Evolutionary conservation across 2,113 vertebrate genomes (phyloP), one percentile per base, ranked within the genome.

Genomic region (Boleophthalmus pectinirostris): DNA sequence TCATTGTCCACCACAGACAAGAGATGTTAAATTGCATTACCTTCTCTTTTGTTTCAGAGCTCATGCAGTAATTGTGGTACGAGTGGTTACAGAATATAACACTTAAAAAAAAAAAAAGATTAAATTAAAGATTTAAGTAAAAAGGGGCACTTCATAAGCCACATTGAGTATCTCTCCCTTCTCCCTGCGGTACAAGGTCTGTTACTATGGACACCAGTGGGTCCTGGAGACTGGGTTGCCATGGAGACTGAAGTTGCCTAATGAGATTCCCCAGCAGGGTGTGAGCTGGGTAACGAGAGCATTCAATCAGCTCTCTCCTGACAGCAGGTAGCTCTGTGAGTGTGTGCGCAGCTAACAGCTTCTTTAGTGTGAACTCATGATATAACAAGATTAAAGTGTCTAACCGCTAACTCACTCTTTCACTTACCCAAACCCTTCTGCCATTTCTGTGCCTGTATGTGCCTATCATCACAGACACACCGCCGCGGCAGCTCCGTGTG

Each of bases 211-310:
- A 64, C 88, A 92, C 88, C 78, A 77, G 75, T 67, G 43, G 80
- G 78, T 78, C 70, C 69, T 66, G 67, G 82, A 90, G 77, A 89
- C 83, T 72, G 77, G 82, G 90, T 93, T 89, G 81, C 88, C 82
- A 91, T 91, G 86, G 89, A 21, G 46, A 94, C 87, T 57, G 21
- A 73, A 77, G 71, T 81, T 84, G 25, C 75, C 82, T 89, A 91
- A 92, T 92, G 91, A 92, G 83, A 90, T 86, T 83, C 74, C 87
- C 84, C 87, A 88, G 88, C 84, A 91, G 87, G 82, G 77, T 85
- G 88, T 85, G 79, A 70, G 79, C 74, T 82, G 78, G 80, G 78
- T 82, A 89, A 83, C 76, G 21, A 78, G 81, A 78, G 78, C 64
- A 46, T 88, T 90, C 83, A 89, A 82, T 88, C 85, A 86, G 70